Evolutionary conservation across 2,797 vertebrate species (phyloP), one percentile per base, ranked within the genome.

Genomic region (Etheostoma nigrum): DNA sequence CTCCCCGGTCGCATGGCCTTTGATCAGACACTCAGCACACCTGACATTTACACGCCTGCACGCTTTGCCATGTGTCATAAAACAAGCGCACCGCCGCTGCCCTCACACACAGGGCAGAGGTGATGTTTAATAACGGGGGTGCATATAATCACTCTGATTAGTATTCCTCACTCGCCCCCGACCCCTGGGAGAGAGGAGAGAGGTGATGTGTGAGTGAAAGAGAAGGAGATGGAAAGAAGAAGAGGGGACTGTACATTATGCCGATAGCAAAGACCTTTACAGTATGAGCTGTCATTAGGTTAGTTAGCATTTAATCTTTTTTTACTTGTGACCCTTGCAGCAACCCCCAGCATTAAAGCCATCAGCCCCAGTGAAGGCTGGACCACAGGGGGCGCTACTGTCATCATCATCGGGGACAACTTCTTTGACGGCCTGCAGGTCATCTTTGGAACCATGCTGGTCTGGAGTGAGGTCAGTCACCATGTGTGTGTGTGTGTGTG

Each of bases 71-170:
- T 89, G 92, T 93, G 94, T 94, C 94, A 93, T 96, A 94, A 95
- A 93, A 93, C 92, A 93, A 94, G 92, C 78, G 71, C 90, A 84
- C 86, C 78, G 58, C 85, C 62, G 67, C 86, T 86, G 89, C 91
- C 90, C 91, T 90, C 85, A 40, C 87, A 86, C 80, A 58, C 86
- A 67, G 93, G 93, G 92, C 96, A 97, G 95, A 89, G 95, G 97
- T 97, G 97, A 98, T 98, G 97, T 99, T 98, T 98, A 99, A 99
- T 99, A 98, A 99, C 96, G 95, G 96, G 36, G 94, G 84, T 92
- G 93, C 94, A 94, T 96, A 97, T 97, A 97, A 98, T 98, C 96
- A 97, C 96, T 93, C 93, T 96, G 96, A 99, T 99, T 99, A 97
- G 96, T 96, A 99, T 98, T 97, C 96, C 94, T 94, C 86, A 91